Evolutionary conservation across 2,797 vertebrate species (phyloP).

Genomic region (Hydrolagus colliei): DNA sequence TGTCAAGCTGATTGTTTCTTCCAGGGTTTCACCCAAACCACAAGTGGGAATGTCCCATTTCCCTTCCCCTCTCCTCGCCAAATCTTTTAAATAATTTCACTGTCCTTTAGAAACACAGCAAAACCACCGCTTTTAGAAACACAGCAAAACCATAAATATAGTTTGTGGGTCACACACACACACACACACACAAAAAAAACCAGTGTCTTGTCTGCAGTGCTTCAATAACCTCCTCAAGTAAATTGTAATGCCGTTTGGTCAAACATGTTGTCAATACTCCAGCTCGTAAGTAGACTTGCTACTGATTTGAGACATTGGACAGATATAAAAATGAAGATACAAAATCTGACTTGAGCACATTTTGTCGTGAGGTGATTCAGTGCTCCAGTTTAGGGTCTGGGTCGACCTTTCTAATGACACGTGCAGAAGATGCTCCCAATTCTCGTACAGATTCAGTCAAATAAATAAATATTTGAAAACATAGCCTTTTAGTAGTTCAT

Average conservation of each 20-base stretch:
- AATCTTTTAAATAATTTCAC: no score
- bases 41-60: no score
- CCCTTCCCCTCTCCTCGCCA: no score
- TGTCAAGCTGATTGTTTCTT: no score
- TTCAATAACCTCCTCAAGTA: not conserved
- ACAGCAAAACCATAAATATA: no score
- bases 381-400: no score
- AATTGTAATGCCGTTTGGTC: not conserved
- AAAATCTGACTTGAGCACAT: no score
- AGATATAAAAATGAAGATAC: not conserved
- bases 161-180: no score
- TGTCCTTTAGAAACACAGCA: no score
- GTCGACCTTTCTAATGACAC: not conserved
- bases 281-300: not conserved
- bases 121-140: no score
- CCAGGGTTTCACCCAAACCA: no score
- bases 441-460: not conserved
- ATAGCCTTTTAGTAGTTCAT: constrained; percentile 15
- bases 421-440: not conserved
- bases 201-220: not conserved
- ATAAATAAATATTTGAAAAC: constrained; percentile 14
- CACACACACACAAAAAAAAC: not conserved
- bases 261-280: not conserved
- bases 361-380: not conserved
- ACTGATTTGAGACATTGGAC: not conserved